Base-by-base conservation (phyloP, 2,888 invertebrate genomes). In the Caenorhabditis uteleia region DNA sequence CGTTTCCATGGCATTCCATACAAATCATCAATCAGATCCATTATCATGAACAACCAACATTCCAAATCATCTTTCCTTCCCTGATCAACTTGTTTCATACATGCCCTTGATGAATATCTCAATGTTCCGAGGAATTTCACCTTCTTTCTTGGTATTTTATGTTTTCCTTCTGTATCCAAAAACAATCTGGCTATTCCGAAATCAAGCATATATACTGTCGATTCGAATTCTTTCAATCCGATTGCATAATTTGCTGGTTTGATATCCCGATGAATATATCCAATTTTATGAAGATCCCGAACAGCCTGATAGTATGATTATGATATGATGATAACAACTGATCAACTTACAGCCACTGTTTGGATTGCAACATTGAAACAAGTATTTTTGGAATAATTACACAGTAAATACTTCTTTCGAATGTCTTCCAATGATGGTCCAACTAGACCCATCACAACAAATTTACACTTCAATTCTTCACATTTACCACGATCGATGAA, bases 71-170 rank as follows among this genome's bases (percentile, higher is more conserved):
- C 73, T 33, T 65, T 65, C 18, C 73, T 36, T 34, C 68, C 69
- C 31, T 73, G 73, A 27, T 73, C 73, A 42, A 58, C 12, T 4
- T 60, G 55, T 7, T 47, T 36, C 56, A 69, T 68, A 44, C 69
- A 70, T 0, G 65, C 68, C 4, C 73, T 43, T 8, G 61, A 45
- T 0, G 73, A 68, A 27, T 65, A 73, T 29, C 73, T 10, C n/a
- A 68, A 29, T 1, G 73, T 73, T 40, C 73, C 73, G 20, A 73
- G 45, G 36, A 73, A 73, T 43, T 68, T 73, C 25, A 67, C 70
- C 27, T 60, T 68, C 25, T 62, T 58, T 18, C 71, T 34, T 34
- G 59, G 64, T 8, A 23, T 40, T 12, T 64, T 59, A 39, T 57
- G 56, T 3, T 46, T 48, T 10, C 60, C 60, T 5, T 53, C 54